phyloP scores from a whole-genome alignment of 2,113 vertebrate genomes.

The Sphaerodactylus townsendi region DNA sequence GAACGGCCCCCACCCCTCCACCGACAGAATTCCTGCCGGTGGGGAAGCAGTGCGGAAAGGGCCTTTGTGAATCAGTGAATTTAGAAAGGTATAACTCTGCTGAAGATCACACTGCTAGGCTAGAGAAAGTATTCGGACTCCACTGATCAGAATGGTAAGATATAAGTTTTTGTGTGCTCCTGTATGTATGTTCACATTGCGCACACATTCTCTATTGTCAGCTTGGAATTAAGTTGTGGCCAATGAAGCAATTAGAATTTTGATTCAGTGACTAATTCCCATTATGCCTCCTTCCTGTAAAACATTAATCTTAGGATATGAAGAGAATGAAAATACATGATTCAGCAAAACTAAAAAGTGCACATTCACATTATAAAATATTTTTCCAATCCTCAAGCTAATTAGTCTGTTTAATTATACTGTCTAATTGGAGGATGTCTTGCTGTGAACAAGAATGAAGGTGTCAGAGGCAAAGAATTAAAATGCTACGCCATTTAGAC shows the following conservation, averaged over 20 bases:
- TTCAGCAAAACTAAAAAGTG: constrained; percentile 1
- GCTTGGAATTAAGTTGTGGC: neutral
- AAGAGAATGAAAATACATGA: neutral
- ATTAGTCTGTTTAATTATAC: constrained; percentile 41
- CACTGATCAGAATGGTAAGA: too few species aligned
- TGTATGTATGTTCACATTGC: too few species aligned
- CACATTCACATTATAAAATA: constrained; percentile 17
- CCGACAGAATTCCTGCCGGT: too few species aligned
- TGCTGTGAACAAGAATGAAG: constrained; percentile 46
- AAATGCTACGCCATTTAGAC: constrained; percentile 27
- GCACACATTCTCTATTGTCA: neutral
- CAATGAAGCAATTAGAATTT: neutral
- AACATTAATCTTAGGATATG: neutral
- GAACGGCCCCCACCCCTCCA: too few species aligned
- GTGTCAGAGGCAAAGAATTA: neutral
- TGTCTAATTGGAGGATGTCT: constrained; percentile 45
- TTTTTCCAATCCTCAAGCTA: constrained; percentile 13
- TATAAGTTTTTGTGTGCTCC: too few species aligned
- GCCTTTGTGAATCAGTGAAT: too few species aligned
- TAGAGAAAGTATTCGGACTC: too few species aligned
- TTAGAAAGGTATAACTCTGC: too few species aligned
- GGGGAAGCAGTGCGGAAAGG: too few species aligned
- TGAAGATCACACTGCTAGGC: too few species aligned
- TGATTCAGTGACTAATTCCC: neutral
- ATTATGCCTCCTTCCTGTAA: neutral